Evolutionary conservation across 2,888 invertebrate genomes (phyloP), one percentile per base, ranked within the genome.

Genomic region (Ernsta delagoae): DNA sequence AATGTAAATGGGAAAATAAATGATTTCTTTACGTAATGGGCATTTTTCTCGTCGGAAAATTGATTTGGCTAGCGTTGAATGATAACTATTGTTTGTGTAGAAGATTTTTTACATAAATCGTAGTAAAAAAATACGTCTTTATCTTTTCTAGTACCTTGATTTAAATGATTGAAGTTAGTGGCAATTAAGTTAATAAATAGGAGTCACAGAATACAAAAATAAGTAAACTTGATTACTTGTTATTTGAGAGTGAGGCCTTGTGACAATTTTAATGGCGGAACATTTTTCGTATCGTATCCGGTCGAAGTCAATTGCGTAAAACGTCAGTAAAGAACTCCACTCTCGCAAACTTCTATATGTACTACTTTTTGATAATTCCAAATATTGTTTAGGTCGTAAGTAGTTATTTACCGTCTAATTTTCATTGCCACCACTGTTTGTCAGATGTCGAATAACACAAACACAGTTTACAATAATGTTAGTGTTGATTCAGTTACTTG

Each of bases 1-100:
- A 68, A 69, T 69, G 63, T 69, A 69, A 69, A 69, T 59, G 62
- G 68, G 63, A 69, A 69, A 69, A 69, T 63, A 69, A 69, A 63
- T 59, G 41, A 69, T 69, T 59, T 50, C 68, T 61, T 62, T 68
- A 41, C 59, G 59, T 41, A 5, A 48, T 57, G 60, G 36, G 61
- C 57, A 62, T 57, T 68, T 62, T 61, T 11, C 48, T 36, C 34
- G 34, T 50, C 50, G 11, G 48, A 67, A 68, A 57, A 68, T 48
- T n/a, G 41, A 57, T 62, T 56, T 24, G 24, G 62, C 41, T 53
- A 5, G 36, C 31, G 61, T 36, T 39, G 57, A 48, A 36, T 68
- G 36, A 60, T 65, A 34, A 56, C 54, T 31, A 11, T 54, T 67
- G n/a, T 34, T 60, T 0, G 16, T 16, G 16, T 16, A 16, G 16